Evolutionary conservation across 1,140 invertebrate species (phyloP), one percentile per base, ranked within the genome.

Genomic region (Tetranychus urticae): DNA sequence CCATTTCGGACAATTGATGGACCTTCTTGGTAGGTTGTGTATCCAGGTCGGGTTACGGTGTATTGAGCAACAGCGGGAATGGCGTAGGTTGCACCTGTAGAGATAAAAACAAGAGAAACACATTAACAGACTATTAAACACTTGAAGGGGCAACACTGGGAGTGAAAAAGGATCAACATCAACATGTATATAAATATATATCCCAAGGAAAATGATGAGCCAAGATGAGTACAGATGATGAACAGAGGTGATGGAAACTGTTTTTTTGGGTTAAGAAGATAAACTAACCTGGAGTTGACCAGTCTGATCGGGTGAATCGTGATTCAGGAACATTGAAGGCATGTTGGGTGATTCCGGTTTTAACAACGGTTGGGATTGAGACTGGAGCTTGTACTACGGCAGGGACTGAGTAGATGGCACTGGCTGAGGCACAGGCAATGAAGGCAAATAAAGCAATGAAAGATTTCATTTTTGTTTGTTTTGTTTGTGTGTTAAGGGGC

Each of bases 241-340:
- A 5, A 10, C 33, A 23, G 33, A 55, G 23, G 23, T 23, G 23
- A 23, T 23, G 23, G 23, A 23, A 23, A 23, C 23, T 23, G 23
- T 23, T 23, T 23, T 23, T 23, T 23, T 23, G 0, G 23, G 23
- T 23, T 23, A 23, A 23, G 39, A 10, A 42, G 39, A 1, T 2
- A 14, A 7, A 45, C 42, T 10, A 23, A 58, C 42, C 37, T 46
- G 57, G 57, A 45, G 57, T 58, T 45, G n/a, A 33, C n/a, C 34
- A 58, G 34, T 58, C 57, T 13, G 57, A 39, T 58, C 57, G 37
- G 23, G 57, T 46, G 57, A 58, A 58, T 45, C 57, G 37, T 13
- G 12, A 13, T 46, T 58, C 57, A 45, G 57, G 37, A 6, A 58
- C 57, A 23, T 31, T 3, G 34, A 6, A 58, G 8, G 57, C 12